These are phyloP conservation scores for Hemitrygon akajei DNA, from an alignment of 2,797 vertebrate species.

Conservation along the genomic window DNA sequence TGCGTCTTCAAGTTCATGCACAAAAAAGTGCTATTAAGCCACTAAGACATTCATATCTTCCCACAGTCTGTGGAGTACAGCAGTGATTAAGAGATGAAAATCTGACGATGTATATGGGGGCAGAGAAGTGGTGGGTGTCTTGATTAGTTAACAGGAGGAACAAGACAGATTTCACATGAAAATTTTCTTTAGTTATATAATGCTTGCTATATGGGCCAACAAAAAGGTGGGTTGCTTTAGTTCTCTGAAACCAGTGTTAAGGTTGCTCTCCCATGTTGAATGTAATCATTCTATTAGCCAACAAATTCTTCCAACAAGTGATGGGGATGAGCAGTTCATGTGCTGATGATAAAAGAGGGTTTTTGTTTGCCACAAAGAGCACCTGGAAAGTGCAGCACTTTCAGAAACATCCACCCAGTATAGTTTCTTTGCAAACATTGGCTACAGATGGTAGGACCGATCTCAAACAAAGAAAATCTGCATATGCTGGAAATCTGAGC, in stretches of 20 bases:
- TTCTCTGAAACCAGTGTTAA: neutral
- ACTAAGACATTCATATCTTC: neutral
- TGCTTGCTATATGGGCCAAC: neutral
- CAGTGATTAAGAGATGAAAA: neutral
- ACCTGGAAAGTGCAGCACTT: neutral
- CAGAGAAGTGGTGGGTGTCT: conserved; percentile 23
- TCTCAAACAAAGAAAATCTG: too few species aligned
- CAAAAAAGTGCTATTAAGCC: conserved; percentile 8
- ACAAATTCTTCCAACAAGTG: neutral
- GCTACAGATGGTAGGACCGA: neutral
- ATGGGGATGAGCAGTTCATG: neutral
- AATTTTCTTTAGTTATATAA: conserved; percentile 7
- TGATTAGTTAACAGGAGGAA: conserved; percentile 5
- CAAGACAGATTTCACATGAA: conserved; percentile 10
- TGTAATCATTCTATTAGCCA: neutral
- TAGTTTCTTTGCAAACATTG: neutral
- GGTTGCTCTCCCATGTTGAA: neutral
- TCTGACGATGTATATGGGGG: conserved; percentile 24
- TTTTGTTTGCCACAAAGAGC: neutral
- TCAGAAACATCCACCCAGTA: neutral
- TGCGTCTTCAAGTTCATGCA: neutral
- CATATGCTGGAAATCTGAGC: too few species aligned
- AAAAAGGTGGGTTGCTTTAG: neutral
- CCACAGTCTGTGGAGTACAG: neutral
- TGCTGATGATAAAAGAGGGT: neutral